Evolutionary conservation across 2,888 invertebrate genomes (phyloP).

Genomic region (Lithosia quadra): DNA sequence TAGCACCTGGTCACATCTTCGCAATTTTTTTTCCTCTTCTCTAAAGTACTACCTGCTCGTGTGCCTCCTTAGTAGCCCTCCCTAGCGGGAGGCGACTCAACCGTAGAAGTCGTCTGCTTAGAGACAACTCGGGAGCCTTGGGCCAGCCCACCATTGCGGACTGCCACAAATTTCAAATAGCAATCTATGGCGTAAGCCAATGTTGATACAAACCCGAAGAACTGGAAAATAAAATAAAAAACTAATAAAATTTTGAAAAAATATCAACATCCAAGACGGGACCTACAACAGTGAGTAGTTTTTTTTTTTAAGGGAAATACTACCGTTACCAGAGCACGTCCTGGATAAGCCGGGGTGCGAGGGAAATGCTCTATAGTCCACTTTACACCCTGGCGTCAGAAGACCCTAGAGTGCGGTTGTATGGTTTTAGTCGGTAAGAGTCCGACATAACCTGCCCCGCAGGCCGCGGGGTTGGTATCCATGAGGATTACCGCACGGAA

Average conservation of each 20-base stretch:
- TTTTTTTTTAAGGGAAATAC: too few relatives aligned
- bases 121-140: slow-evolving; percentile 90
- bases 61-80: slow-evolving; percentile 66
- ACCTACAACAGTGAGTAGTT: too few relatives aligned
- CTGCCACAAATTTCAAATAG: slow-evolving; percentile 91
- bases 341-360: too few relatives aligned
- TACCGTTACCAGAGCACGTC: too few relatives aligned
- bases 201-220: slow-evolving; percentile 95
- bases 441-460: too few relatives aligned
- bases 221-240: slow-evolving; percentile 80
- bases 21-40: background rate
- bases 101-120: slow-evolving; percentile 88
- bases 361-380: too few relatives aligned
- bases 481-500: too few relatives aligned
- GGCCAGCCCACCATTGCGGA: slow-evolving; percentile 89
- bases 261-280: too few relatives aligned
- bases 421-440: too few relatives aligned
- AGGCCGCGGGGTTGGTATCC: too few relatives aligned
- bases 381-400: too few relatives aligned
- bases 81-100: slow-evolving; percentile 66
- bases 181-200: slow-evolving; percentile 92
- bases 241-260: background rate
- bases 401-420: too few relatives aligned
- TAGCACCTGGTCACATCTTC: background rate
- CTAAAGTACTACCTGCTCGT: background rate